phyloP scores from a whole-genome alignment of 2,888 invertebrate species.

The Mesorhabditis spiculigera region DNA sequence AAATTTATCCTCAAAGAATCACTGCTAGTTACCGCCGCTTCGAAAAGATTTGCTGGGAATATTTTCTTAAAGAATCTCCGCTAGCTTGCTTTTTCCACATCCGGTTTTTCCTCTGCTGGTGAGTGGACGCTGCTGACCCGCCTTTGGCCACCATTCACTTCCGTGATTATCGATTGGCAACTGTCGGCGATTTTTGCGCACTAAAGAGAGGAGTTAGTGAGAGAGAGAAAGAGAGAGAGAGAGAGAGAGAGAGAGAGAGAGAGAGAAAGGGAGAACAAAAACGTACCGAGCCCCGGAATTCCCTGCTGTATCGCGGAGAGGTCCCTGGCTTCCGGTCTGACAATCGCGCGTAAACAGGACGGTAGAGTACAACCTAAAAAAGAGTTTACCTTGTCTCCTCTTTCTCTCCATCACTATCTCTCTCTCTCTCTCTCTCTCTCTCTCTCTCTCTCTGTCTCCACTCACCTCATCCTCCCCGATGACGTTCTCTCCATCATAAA shows the following conservation, averaged over 20 bases:
- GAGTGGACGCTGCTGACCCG: constrained; percentile 1
- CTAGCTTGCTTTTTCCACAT: too few relatives aligned
- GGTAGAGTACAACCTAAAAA: constrained; percentile 46
- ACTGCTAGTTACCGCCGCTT: too few relatives aligned
- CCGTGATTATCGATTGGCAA: constrained; percentile 35
- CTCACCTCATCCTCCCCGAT: constrained; percentile 39
- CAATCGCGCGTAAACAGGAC: constrained; percentile 50
- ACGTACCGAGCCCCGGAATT: constrained; percentile 34
- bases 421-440: neutral
- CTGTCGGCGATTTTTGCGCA: constrained; percentile 33
- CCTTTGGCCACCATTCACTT: constrained; percentile 33
- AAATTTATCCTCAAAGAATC: too few relatives aligned
- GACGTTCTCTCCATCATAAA: constrained; percentile 59
- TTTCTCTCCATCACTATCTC: neutral
- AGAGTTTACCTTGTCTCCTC: neutral
- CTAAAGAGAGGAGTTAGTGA: constrained; percentile 17
- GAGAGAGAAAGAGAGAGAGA: constrained; percentile 3
- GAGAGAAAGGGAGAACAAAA: constrained; percentile 7
- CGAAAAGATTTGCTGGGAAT: too few relatives aligned
- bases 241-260: constrained; percentile 5
- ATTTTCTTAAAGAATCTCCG: too few relatives aligned
- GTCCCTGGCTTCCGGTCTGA: constrained; percentile 25
- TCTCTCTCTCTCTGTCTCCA: neutral
- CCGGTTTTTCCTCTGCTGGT: neutral
- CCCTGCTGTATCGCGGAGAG: constrained; percentile 30